Evolutionary conservation across 2,888 invertebrate species (phyloP), one percentile per base, ranked within the genome.

Genomic region (Teleiodes luculella): DNA sequence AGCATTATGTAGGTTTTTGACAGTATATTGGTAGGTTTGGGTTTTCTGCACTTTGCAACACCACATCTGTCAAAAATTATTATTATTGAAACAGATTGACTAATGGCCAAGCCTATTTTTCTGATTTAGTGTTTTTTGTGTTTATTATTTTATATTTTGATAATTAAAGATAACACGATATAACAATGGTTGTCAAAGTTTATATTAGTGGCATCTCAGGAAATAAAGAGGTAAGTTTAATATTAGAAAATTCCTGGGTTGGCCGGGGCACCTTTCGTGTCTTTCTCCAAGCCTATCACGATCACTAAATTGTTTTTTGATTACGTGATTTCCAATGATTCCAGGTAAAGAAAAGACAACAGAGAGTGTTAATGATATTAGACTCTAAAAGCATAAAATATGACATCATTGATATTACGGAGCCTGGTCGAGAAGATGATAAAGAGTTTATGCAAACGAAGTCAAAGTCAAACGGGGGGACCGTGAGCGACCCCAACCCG

Each of bases 301-400:
- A 41, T 69, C 71, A 48, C 28, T 70, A 74, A 66, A 72, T 76
- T 76, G 76, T 8, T 76, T 78, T 41, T 77, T 78, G 75, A 79
- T 82, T 84, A 83, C 83, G 80, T 84, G 80, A 80, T 73, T 63
- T 64, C 60, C 56, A 39, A 57, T 64, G 63, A 63, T 86, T 89
- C 55, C 78, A 98, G 98, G 96, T 98, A 63, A 97, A 97, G 86
- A 98, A 98, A 86, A 93, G 97, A 68, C 98, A 98, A 82, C 97
- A 97, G 80, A 93, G 97, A 62, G 97, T 98, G 54, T 85, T 96
- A 68, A 96, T 98, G 95, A 96, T 98, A 74, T 89, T 99, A 72
- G 97, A 98, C 75, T 96, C 97, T 66, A 96, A 97, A 91, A 93
- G 92, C 83, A 95, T 99, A 67, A 93, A 94, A 68, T 98, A 97